Evolutionary conservation across 2,888 invertebrate species (phyloP).

Genomic region (Athrips mouffetella): DNA sequence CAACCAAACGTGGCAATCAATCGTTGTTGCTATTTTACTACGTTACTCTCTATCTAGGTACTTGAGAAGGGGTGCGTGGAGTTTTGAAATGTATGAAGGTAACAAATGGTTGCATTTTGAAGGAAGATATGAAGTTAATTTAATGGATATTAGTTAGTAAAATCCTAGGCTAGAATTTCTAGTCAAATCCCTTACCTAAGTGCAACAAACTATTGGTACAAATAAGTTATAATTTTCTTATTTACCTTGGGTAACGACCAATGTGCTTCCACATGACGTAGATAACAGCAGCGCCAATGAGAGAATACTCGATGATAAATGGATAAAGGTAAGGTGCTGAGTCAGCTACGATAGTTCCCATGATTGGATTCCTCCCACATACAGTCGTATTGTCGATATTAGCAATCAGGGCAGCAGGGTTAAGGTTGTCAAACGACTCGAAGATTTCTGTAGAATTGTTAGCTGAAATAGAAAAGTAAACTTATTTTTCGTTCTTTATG

Average conservation of each 20-base stretch:
- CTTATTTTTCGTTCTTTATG: neutral
- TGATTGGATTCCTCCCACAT: conserved; percentile 91
- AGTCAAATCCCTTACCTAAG: too few relatives aligned
- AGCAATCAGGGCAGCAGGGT: conserved; percentile 78
- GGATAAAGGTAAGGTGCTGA: conserved; percentile 97
- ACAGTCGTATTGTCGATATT: conserved; percentile 78
- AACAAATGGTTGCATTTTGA: neutral
- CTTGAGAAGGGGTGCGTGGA: too few relatives aligned
- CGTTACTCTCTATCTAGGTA: neutral
- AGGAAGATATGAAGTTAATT: neutral
- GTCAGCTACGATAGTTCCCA: conserved; percentile 95
- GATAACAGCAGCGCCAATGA: conserved; percentile 96
- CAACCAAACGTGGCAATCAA: conserved; percentile 70
- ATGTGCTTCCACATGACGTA: conserved; percentile 98
- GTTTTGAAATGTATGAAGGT: neutral
- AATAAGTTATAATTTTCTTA: conserved; percentile 26
- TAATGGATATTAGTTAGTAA: neutral
- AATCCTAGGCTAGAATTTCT: neutral
- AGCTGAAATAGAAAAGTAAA: conserved; percentile 45
- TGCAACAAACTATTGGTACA: neutral
- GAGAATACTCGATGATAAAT: conserved; percentile 96
- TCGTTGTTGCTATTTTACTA: conserved; percentile 27
- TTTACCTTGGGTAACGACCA: conserved; percentile 89
- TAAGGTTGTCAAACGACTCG: conserved; percentile 79
- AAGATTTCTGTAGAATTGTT: conserved; percentile 66